A percentile compares a stretch with the other conserved stretches of the same genome.
phyloP scores from a whole-genome alignment of 2,797 vertebrate genomes.

The Pogonophryne albipinna region DNA sequence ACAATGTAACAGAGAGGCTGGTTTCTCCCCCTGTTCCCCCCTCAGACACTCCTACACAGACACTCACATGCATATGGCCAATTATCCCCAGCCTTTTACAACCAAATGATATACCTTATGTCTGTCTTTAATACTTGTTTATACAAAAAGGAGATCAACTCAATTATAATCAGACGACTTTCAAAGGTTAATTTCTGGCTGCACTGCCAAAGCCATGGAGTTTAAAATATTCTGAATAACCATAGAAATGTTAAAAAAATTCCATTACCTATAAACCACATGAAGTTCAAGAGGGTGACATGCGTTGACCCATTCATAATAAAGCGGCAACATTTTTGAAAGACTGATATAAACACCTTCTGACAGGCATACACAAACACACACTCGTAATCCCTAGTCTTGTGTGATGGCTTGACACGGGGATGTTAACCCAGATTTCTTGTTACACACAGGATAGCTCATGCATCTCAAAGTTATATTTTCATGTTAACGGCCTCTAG shows the following conservation, averaged over 20 bases:
- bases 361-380: neutral
- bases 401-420: neutral
- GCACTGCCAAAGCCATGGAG: neutral
- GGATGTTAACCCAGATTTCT: neutral
- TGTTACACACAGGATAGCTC: neutral
- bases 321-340: neutral
- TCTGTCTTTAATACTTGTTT: conserved; percentile 40
- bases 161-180: neutral
- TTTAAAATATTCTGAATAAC: neutral
- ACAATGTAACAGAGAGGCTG: conserved; percentile 22
- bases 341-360: neutral
- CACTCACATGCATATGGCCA: conserved; percentile 34
- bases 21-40: neutral
- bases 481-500: neutral
- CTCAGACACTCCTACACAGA: conserved; percentile 5
- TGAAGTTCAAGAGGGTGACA: neutral
- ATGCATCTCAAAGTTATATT: too few relatives aligned
- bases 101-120: conserved; percentile 40
- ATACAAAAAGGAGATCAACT: conserved; percentile 12
- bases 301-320: neutral
- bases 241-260: neutral
- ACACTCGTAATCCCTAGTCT: neutral
- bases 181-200: conserved; percentile 3
- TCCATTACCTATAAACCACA: neutral
- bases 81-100: conserved; percentile 45